Evolutionary conservation across 2,888 invertebrate species (phyloP).

Genomic region (Catonia carolina): DNA sequence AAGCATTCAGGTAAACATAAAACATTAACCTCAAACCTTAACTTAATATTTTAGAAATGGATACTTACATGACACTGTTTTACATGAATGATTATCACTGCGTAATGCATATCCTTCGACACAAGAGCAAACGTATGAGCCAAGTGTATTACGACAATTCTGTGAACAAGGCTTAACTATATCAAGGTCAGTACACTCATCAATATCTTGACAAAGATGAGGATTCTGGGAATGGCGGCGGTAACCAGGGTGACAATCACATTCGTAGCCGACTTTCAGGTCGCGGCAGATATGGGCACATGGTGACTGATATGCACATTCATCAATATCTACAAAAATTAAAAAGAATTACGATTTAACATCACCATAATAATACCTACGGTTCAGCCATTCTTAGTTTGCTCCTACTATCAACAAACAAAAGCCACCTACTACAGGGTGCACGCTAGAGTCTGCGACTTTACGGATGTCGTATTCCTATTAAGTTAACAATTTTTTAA

Average conservation of each 20-base stretch:
- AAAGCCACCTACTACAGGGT: no score
- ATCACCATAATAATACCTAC: no score
- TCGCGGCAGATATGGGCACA: constrained; percentile 73
- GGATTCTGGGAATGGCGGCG: constrained; percentile 48
- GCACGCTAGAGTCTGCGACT: no score
- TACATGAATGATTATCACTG: constrained; percentile 57
- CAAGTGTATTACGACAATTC: constrained; percentile 66
- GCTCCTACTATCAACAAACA: no score
- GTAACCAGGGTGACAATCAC: constrained; percentile 61
- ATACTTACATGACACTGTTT: constrained; percentile 51
- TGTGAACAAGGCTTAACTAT: constrained; percentile 71
- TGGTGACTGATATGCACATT: constrained; percentile 55
- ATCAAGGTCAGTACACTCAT: constrained; percentile 63
- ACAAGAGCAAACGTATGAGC: constrained; percentile 75
- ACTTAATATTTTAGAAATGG: not conserved
- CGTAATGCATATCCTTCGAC: constrained; percentile 58
- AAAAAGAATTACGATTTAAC: no score
- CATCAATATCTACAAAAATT: constrained; percentile 57
- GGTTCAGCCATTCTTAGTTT: no score
- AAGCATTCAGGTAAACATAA: no score
- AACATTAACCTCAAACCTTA: not conserved
- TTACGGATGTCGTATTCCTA: no score
- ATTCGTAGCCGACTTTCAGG: constrained; percentile 62
- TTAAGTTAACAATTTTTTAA: no score
- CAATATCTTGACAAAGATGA: constrained; percentile 62